Evolutionary conservation across 2,888 invertebrate species (phyloP).

Genomic region (Petrolisthes cinctipes): DNA sequence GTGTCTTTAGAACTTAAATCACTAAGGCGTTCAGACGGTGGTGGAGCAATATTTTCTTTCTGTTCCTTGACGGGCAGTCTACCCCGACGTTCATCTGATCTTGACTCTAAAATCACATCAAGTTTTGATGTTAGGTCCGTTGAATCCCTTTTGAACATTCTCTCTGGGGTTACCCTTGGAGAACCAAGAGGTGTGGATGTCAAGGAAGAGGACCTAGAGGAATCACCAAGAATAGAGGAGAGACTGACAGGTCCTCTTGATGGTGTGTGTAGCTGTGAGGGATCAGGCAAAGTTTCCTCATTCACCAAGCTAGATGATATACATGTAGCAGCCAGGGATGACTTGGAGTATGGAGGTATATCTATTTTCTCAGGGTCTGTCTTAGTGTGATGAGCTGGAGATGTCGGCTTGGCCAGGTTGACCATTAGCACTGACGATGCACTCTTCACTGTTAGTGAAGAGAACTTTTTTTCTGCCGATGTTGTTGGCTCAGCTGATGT

Average conservation of each 20-base stretch:
- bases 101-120: constrained; percentile 40
- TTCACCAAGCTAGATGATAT: constrained; percentile 20
- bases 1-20: not conserved
- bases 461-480: constrained; percentile 1
- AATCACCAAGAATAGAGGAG: constrained; percentile 58
- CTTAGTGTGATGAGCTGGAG: not conserved
- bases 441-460: not conserved
- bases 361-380: not conserved
- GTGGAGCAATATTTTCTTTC: constrained; percentile 52
- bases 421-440: constrained; percentile 7
- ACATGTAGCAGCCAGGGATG: constrained; percentile 9
- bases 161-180: constrained; percentile 56
- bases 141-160: constrained; percentile 44
- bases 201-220: constrained; percentile 51
- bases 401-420: not conserved
- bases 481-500: not conserved
- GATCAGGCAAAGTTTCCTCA: constrained; percentile 10
- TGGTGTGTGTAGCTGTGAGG: not conserved
- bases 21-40: not conserved
- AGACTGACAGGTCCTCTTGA: constrained; percentile 58
- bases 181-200: constrained; percentile 58
- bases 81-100: not conserved
- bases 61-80: constrained; percentile 20
- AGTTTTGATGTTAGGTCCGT: constrained; percentile 36
- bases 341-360: not conserved